Percentiles rank a stretch among this genome's conserved stretches.
Evolutionary conservation across 2,113 vertebrate species (phyloP).

Genomic region (Grallaria varia): DNA sequence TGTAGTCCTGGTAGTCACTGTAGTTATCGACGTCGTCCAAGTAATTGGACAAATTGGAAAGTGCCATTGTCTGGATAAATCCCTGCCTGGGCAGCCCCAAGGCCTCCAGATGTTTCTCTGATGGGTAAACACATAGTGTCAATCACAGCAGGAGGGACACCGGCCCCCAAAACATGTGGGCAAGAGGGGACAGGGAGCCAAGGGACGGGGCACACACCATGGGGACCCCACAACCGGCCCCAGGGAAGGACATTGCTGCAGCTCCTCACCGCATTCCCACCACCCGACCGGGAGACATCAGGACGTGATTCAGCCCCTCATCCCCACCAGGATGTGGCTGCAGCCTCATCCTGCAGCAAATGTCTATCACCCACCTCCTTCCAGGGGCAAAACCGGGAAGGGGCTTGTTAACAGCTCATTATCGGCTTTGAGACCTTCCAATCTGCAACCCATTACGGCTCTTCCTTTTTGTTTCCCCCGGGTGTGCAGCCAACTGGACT

Average conservation of each 20-base stretch:
- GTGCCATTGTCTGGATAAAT: not conserved
- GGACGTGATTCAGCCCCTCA: not conserved
- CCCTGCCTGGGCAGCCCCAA: not conserved
- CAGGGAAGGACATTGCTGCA: fast-evolving
- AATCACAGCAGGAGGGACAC: fast-evolving
- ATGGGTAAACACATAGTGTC: not conserved
- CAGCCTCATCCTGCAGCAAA: not conserved
- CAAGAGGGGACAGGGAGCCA: fast-evolving
- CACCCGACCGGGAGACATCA: not conserved
- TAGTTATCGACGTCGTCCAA: not conserved
- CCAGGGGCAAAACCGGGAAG: not conserved
- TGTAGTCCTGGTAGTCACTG: not conserved
- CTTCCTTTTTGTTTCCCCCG: fast-evolving
- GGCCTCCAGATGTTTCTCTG: not conserved
- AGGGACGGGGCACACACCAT: fast-evolving
- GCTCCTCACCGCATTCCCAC: not conserved
- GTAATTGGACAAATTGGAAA: constrained; percentile 1
- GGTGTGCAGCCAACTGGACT: no score
- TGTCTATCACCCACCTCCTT: not conserved
- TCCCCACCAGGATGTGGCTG: constrained; percentile 9
- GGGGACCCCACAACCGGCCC: fast-evolving
- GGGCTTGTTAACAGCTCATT: not conserved
- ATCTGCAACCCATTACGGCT: not conserved
- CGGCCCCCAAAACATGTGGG: fast-evolving
- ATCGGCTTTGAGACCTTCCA: not conserved